phyloP scores from a whole-genome alignment of 2,797 vertebrate species.

The Platyrinchus mystaceus region DNA sequence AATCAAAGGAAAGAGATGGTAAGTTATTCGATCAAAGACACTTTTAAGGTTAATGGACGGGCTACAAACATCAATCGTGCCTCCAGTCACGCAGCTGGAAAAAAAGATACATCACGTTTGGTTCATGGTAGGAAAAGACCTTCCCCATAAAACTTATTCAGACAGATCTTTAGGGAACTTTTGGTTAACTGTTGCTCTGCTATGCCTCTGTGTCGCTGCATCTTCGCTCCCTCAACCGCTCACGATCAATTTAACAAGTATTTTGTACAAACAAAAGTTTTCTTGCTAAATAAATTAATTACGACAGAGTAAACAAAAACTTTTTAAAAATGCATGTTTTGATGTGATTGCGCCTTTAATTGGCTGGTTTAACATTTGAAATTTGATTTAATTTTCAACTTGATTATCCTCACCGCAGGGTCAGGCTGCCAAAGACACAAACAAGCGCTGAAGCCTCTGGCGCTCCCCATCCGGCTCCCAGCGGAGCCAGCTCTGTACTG shows the following conservation, averaged over 20 bases:
- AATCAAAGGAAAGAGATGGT: constrained; percentile 29
- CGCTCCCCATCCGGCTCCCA: background rate
- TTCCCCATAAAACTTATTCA: background rate
- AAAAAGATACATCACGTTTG: background rate
- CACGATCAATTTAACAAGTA: constrained; percentile 55
- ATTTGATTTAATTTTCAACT: constrained; percentile 74
- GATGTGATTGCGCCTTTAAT: constrained; percentile 68
- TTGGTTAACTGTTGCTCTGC: background rate
- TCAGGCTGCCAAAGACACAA: constrained; percentile 49
- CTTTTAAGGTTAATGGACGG: constrained; percentile 30
- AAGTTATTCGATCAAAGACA: constrained; percentile 27
- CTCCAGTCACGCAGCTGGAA: background rate
- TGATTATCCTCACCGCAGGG: constrained; percentile 64
- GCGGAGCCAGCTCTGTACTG: background rate
- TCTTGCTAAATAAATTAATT: constrained; percentile 60
- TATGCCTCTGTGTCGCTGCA: rapidly evolving
- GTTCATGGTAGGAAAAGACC: background rate
- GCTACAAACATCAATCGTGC: background rate
- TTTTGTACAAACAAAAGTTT: constrained; percentile 57
- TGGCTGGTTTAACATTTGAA: constrained; percentile 73
- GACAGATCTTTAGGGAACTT: background rate
- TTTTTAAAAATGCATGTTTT: constrained; percentile 70
- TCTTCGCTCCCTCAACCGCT: background rate
- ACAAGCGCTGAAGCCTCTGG: background rate
- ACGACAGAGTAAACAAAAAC: constrained; percentile 67